These are phyloP conservation scores for Ariolimax columbianus DNA, from an alignment of 2,888 invertebrate species.

Conservation along the genomic window DNA sequence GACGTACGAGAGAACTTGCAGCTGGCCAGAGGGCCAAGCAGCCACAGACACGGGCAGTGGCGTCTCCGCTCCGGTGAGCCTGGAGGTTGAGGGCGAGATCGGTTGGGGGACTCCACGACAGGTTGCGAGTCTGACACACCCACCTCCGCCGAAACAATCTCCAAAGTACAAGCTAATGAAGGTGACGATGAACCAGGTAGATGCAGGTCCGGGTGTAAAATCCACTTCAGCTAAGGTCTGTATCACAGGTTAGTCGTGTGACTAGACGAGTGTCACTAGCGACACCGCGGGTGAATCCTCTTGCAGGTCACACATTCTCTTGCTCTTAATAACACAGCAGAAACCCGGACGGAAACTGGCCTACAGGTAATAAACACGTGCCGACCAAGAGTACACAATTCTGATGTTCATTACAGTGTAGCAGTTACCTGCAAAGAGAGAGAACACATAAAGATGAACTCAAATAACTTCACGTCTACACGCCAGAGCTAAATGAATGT, in stretches of 20 bases:
- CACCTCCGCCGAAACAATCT: neutral
- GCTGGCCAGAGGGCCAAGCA: slow-evolving; percentile 45
- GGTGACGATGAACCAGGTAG: neutral
- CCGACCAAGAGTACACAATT: no score
- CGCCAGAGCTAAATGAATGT: no score
- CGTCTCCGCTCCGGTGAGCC: slow-evolving; percentile 42
- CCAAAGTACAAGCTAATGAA: neutral
- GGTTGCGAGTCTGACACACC: neutral
- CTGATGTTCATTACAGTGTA: no score
- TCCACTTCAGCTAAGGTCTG: neutral
- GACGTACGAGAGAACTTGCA: slow-evolving; percentile 47
- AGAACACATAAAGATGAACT: no score
- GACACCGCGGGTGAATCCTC: neutral
- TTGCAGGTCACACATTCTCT: neutral
- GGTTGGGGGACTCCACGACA: slow-evolving; percentile 48
- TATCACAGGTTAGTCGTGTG: neutral
- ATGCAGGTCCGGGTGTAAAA: neutral
- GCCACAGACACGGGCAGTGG: slow-evolving; percentile 47
- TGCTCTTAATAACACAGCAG: neutral
- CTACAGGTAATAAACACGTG: no score
- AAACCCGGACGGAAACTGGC: neutral
- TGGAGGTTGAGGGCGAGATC: slow-evolving; percentile 28
- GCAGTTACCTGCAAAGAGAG: no score
- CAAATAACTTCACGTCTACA: no score
- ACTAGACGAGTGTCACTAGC: neutral